phyloP scores from a whole-genome alignment of 2,113 vertebrate species.

The Vulpes vulpes region DNA sequence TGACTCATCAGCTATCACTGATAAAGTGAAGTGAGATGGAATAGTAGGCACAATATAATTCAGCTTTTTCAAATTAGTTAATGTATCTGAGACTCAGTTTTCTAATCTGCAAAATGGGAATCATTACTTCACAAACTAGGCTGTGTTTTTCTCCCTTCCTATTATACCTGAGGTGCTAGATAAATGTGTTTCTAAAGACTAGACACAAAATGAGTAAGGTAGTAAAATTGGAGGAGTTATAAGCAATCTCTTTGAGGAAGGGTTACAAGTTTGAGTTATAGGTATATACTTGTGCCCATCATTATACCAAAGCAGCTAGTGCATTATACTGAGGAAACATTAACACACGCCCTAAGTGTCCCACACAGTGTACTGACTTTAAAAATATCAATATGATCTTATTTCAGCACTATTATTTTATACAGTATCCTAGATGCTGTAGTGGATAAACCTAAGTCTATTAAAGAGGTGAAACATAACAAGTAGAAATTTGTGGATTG shows the following conservation, averaged over 20 bases:
- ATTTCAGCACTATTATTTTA: background rate
- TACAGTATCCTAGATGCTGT: background rate
- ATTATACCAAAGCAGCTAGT: background rate
- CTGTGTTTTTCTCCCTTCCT: background rate
- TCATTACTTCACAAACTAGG: background rate
- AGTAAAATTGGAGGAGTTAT: background rate
- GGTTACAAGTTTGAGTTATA: background rate
- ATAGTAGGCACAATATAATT: no score
- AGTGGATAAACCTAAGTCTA: constrained; percentile 22
- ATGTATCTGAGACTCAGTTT: background rate
- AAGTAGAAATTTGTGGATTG: background rate
- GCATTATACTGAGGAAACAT: background rate
- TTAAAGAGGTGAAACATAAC: background rate
- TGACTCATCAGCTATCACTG: no score
- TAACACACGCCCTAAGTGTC: background rate
- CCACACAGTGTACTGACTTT: background rate
- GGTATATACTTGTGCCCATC: background rate
- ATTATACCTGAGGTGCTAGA: background rate
- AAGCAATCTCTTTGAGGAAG: background rate
- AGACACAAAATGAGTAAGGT: background rate
- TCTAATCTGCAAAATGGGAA: background rate
- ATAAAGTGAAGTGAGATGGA: no score
- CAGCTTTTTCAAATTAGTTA: background rate
- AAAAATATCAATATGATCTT: background rate
- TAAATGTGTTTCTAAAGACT: background rate